Evolutionary conservation across 2,888 invertebrate species (phyloP).

Genomic region (Perizoma flavofasciatum): DNA sequence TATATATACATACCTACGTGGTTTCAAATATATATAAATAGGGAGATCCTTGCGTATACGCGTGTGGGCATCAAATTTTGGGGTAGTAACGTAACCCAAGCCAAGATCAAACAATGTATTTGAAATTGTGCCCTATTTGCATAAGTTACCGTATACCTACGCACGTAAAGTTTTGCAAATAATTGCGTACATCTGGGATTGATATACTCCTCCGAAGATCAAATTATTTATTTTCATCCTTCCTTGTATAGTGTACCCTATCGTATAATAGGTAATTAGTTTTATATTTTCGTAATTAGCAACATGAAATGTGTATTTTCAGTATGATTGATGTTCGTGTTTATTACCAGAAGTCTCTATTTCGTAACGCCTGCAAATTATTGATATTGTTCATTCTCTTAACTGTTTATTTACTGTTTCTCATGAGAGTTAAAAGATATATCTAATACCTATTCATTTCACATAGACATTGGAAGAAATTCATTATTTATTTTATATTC

Average conservation of each 20-base stretch:
- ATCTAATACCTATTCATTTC: slow-evolving; percentile 16
- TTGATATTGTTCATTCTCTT: slow-evolving; percentile 21
- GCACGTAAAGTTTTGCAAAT: no score
- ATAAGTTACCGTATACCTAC: no score
- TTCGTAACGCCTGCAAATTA: slow-evolving; percentile 13
- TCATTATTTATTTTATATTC: slow-evolving; percentile 30
- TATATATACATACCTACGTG: no score
- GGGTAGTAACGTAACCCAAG: no score
- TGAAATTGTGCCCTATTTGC: no score
- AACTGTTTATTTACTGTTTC: slow-evolving; percentile 26
- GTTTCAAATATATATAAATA: no score
- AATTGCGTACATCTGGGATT: neutral
- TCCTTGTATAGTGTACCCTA: no score
- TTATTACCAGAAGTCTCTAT: slow-evolving; percentile 23
- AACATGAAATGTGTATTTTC: neutral
- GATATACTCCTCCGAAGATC: slow-evolving; percentile 1
- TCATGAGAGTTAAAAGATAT: slow-evolving; percentile 13
- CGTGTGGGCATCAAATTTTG: no score
- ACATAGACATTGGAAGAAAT: slow-evolving; percentile 21
- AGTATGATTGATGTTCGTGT: slow-evolving; percentile 16
- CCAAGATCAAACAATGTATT: no score
- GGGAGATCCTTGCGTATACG: no score
- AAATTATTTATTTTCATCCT: neutral
- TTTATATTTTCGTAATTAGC: no score
- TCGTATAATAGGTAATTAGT: no score